Evolutionary conservation across 2,113 vertebrate species (phyloP).

Genomic region (Cyanistes caeruleus): DNA sequence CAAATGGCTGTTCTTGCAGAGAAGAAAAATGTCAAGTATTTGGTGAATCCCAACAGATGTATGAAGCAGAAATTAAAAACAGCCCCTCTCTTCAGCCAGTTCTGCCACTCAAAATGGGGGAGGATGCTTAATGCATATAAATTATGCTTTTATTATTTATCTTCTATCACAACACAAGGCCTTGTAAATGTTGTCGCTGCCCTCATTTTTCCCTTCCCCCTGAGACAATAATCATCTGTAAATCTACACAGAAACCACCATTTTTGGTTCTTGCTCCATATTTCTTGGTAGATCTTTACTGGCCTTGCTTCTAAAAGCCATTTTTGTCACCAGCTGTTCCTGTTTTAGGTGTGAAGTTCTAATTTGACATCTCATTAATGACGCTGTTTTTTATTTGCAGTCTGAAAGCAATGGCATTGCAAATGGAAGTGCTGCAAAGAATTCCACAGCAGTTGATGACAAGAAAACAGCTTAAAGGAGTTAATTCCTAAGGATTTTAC

Average conservation of each 20-base stretch:
- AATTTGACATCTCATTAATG: background rate
- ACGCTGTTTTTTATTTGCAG: conserved; percentile 57
- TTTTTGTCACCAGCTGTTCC: background rate
- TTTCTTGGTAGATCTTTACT: background rate
- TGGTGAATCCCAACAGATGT: background rate
- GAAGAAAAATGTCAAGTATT: background rate
- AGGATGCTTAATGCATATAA: background rate
- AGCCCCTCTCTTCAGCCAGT: background rate
- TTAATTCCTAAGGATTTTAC: background rate
- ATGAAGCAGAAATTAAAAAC: background rate
- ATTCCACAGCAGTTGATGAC: conserved; percentile 51
- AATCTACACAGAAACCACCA: background rate
- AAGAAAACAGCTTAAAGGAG: conserved; percentile 83
- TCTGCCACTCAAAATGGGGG: accelerated
- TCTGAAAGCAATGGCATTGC: conserved; percentile 57
- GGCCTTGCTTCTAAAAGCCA: background rate
- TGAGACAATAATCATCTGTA: background rate
- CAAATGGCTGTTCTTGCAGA: background rate
- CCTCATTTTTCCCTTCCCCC: background rate
- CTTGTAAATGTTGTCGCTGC: background rate
- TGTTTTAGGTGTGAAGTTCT: background rate
- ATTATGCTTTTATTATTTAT: background rate
- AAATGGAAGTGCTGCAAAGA: conserved; percentile 65
- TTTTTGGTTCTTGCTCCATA: background rate
- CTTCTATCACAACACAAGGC: background rate